These are phyloP conservation scores for Prochilodus magdalenae DNA, from an alignment of 2,113 vertebrate species.

Conservation along the genomic window DNA sequence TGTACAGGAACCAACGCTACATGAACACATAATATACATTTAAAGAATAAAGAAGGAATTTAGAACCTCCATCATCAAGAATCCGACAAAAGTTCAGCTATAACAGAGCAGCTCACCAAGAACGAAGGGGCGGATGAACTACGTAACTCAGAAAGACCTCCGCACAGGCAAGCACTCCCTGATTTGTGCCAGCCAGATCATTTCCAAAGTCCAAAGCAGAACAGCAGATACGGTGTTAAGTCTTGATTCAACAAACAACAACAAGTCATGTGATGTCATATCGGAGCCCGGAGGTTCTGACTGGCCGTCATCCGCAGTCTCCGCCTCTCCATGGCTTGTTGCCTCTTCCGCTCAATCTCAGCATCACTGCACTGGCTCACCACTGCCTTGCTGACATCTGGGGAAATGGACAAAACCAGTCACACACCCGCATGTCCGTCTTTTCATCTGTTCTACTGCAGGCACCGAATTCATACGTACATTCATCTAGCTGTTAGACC, in stretches of 20 bases:
- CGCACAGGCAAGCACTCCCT: not conserved
- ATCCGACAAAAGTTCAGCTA: not conserved
- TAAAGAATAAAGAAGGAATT: not conserved
- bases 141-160: not conserved
- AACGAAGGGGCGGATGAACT: not conserved
- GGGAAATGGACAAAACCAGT: conserved; percentile 51
- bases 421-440: not conserved
- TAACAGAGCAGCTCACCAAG: not conserved
- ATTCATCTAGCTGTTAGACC: no score
- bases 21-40: not conserved
- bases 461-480: no score
- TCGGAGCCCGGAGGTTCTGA: conserved; percentile 64
- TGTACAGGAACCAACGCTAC: conserved; percentile 17
- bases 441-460: not conserved
- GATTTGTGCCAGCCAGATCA: not conserved
- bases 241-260: not conserved
- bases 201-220: not conserved
- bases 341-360: conserved; percentile 93
- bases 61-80: not conserved
- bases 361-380: conserved; percentile 82
- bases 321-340: conserved; percentile 86
- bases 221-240: not conserved
- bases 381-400: conserved; percentile 65
- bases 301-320: conserved; percentile 74
- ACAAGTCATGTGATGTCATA: conserved; percentile 41